Evolutionary conservation across 2,113 vertebrate species (phyloP).

Genomic region (Cettia cetti): DNA sequence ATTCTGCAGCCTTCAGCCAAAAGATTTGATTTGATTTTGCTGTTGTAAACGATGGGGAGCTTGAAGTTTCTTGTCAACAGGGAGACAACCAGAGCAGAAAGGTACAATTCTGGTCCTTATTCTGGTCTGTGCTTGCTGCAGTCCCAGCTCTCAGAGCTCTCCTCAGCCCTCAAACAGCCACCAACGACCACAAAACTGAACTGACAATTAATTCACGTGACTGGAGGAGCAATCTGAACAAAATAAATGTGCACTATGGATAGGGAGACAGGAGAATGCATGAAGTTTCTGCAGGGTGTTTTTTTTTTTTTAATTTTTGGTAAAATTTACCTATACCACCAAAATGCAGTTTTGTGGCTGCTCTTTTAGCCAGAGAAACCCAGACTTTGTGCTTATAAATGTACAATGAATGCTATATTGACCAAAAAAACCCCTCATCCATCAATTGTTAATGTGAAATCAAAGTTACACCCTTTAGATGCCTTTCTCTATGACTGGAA

Average conservation of each 20-base stretch:
- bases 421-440: not conserved
- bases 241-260: not conserved
- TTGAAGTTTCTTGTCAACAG: not conserved
- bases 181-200: not conserved
- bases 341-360: not conserved
- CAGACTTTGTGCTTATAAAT: not conserved
- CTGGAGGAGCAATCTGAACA: not conserved
- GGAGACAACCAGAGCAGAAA: not conserved
- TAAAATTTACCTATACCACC: not conserved
- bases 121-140: not conserved
- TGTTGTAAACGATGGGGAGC: not conserved
- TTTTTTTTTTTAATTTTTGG: not conserved
- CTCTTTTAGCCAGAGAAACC: not conserved
- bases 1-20: constrained; percentile 20
- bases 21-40: not conserved
- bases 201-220: not conserved
- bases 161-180: not conserved
- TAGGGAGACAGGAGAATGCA: not conserved
- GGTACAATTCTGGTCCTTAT: not conserved
- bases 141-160: not conserved
- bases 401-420: not conserved
- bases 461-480: not conserved
- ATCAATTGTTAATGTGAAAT: not conserved
- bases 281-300: not conserved
- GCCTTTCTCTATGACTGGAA: not conserved